Conservation (phyloP, 2,888 invertebrate genomes). For the Cryptocheilus praepositus region DNA sequence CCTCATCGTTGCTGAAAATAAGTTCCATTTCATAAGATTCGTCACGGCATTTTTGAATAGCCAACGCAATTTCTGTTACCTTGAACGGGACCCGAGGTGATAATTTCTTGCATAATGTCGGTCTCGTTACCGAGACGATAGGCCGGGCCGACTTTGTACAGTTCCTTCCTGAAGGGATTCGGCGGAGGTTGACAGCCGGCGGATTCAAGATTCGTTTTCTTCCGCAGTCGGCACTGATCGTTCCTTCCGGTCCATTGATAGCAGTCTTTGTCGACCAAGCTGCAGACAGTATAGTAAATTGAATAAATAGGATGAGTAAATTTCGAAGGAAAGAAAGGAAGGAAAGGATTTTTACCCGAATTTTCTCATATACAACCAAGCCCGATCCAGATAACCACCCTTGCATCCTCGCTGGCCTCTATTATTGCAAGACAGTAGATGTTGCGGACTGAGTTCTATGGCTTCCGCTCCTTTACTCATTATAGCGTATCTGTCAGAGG, state of each 20-base stretch:
- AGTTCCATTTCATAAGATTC: constrained; percentile 3
- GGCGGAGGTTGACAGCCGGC: constrained; percentile 78
- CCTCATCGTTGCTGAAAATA: constrained; percentile 85
- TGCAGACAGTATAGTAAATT: constrained; percentile 74
- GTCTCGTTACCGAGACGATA: constrained; percentile 84
- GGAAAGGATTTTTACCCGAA: constrained; percentile 78
- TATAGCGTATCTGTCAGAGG: constrained; percentile 89
- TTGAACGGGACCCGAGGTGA: constrained; percentile 94
- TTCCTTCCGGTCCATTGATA: constrained; percentile 85
- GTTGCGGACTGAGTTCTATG: constrained; percentile 87
- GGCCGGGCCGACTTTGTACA: constrained; percentile 86
- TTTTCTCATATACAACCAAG: constrained; percentile 91
- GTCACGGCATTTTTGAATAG: not conserved
- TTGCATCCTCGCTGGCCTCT: constrained; percentile 87
- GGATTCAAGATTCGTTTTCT: constrained; percentile 73
- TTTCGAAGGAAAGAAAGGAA: not conserved
- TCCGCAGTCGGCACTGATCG: constrained; percentile 81
- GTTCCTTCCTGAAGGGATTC: constrained; percentile 77
- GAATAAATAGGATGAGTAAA: too few species aligned
- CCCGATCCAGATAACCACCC: constrained; percentile 92
- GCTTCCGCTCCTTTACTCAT: constrained; percentile 88
- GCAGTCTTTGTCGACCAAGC: constrained; percentile 90
- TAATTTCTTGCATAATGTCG: constrained; percentile 95
- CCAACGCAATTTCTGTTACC: constrained; percentile 74
- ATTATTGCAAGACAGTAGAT: constrained; percentile 89